These are phyloP conservation scores for Triplophysa tibetana DNA, from an alignment of 2,113 vertebrate genomes.

Conservation along the genomic window DNA sequence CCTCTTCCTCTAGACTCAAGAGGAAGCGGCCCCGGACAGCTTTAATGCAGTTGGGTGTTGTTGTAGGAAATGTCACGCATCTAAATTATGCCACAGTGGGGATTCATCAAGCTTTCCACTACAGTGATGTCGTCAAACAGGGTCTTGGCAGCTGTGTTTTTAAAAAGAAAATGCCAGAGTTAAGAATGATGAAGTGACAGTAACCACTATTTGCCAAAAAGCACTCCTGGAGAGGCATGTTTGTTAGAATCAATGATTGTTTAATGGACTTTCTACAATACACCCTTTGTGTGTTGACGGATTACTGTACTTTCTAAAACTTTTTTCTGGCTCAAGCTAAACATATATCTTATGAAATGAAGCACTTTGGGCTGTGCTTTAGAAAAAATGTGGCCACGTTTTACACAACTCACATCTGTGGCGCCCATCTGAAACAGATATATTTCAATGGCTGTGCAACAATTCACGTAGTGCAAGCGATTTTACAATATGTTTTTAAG, in stretches of 20 bases:
- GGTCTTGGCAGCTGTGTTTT: slow-evolving; percentile 40
- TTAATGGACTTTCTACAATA: not conserved
- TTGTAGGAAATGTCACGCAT: slow-evolving; percentile 34
- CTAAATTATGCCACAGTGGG: slow-evolving; percentile 28
- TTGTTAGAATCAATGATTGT: not conserved
- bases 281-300: not conserved
- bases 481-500: too few relatives aligned
- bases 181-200: slow-evolving; percentile 3
- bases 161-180: not conserved
- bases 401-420: too few relatives aligned
- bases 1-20: not conserved
- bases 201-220: not conserved
- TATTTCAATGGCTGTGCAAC: too few relatives aligned
- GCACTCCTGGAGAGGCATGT: slow-evolving; percentile 13
- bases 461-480: too few relatives aligned
- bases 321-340: not conserved
- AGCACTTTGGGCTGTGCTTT: not conserved
- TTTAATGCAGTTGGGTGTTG: slow-evolving; percentile 18
- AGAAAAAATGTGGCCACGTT: too few relatives aligned
- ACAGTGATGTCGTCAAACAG: slow-evolving; percentile 43
- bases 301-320: not conserved
- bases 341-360: not conserved
- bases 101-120: slow-evolving; percentile 37
- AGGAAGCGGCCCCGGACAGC: not conserved
- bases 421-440: too few relatives aligned